Conservation (phyloP, 2,797 vertebrate genomes). For the Alcedo quadribrachys region DNA sequence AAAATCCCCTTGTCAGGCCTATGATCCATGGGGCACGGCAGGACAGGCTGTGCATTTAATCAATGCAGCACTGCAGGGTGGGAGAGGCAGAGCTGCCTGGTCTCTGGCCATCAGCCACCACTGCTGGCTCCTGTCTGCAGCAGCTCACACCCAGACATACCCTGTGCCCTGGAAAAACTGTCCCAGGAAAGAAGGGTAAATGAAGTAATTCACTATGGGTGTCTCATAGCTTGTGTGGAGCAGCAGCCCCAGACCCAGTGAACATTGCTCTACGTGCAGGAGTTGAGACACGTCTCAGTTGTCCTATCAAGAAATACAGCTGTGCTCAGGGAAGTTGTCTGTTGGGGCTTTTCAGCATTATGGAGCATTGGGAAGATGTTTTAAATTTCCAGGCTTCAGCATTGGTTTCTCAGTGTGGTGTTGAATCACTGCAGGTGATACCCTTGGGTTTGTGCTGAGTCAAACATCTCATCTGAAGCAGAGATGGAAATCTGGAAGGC, state of each 20-base stretch:
- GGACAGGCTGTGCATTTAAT: not conserved
- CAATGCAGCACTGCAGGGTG: not conserved
- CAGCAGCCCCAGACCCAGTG: not conserved
- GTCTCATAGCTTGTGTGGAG: not conserved
- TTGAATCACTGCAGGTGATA: not conserved
- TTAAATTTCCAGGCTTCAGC: not conserved
- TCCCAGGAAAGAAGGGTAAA: not conserved
- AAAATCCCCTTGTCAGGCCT: not conserved
- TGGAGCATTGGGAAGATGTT: accelerated
- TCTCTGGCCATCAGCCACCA: not conserved
- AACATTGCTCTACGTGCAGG: not conserved
- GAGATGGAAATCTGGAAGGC: not conserved
- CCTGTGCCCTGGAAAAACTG: not conserved
- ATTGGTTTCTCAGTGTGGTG: not conserved
- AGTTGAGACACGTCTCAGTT: not conserved
- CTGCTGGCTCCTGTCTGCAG: not conserved
- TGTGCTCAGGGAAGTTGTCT: not conserved
- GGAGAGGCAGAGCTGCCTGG: accelerated
- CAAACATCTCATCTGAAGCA: not conserved
- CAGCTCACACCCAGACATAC: not conserved
- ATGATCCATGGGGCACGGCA: not conserved
- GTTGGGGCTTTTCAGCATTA: not conserved
- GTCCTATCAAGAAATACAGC: not conserved
- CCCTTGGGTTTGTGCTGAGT: not conserved
- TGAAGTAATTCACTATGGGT: not conserved